Conservation (phyloP, 2,113 vertebrate species). For the Taxidea taxus region DNA sequence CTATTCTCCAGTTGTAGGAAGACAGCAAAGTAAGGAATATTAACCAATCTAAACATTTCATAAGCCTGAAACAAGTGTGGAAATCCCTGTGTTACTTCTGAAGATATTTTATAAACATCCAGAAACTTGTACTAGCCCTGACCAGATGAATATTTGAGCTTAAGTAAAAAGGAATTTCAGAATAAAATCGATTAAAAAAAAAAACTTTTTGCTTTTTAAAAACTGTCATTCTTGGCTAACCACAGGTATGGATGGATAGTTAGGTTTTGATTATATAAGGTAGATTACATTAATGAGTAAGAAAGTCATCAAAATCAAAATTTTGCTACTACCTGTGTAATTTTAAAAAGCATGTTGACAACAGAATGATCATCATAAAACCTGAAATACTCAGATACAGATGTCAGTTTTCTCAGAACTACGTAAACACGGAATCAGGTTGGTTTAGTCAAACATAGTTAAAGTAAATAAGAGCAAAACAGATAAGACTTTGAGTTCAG, state of each 20-base stretch:
- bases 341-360: constrained; percentile 7
- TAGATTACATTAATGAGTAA: not conserved
- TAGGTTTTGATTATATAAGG: not conserved
- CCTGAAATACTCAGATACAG: not conserved
- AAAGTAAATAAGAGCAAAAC: constrained; percentile 2
- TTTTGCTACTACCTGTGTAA: not conserved
- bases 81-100: not conserved
- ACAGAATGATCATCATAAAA: not conserved
- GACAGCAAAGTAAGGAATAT: not conserved
- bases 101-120: constrained; percentile 17
- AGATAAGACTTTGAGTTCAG: not conserved
- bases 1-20: not conserved
- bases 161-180: not conserved
- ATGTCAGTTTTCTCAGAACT: not conserved
- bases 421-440: not conserved
- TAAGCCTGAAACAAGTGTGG: not conserved
- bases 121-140: not conserved
- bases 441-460: not conserved
- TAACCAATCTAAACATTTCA: not conserved
- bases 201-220: not conserved
- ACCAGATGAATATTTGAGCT: not conserved
- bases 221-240: not conserved
- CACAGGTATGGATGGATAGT: not conserved
- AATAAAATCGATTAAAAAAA: not conserved
- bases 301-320: not conserved